Base-by-base conservation (phyloP, 2,113 vertebrate species). In the Pteronura brasiliensis region DNA sequence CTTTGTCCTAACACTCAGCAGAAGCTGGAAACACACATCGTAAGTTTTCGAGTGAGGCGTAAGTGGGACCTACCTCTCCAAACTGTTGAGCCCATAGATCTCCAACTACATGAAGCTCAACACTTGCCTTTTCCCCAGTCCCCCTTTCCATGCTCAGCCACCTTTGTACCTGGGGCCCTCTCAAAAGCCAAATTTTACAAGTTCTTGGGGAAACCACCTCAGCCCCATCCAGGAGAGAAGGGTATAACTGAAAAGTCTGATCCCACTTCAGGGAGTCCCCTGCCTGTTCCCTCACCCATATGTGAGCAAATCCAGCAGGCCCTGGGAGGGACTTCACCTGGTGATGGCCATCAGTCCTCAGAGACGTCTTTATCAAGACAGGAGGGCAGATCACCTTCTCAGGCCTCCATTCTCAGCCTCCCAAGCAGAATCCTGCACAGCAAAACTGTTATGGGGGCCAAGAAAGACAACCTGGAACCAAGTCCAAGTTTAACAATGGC, bases 61-160 rank as follows among this genome's bases (percentile, higher is more conserved):
- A 39, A 6, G 8, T 86, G 89, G 72, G 27, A 1, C 44, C 14
- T 15, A 0, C 1, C n/a, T 12, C 3, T 61, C 9, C n/a, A 77
- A 55, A 18, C 10, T 18, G 17, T 11, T 8, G 39, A 69, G 29
- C 3, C 79, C 31, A 13, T 8, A 4, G 39, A 59, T 17, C 29
- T 74, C 29, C 11, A 20, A 11, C 6, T 18, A 10, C 1, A 2
- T 2, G 31, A 84, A 12, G 3, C 39, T 47, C 44, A 39, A 25
- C 0, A 2, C 21, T 71, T 0, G 0, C 5, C 47, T 3, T 11
- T 61, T 39, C 31, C 52, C 18, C 44, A 9, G 10, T 1, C 21
- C 11, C 6, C 42, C 1, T 7, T 6, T 52, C 4, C 10, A 0
- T 15, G 9, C 11, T 84, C 34, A 44, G 18, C 11, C 3, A 9